Evolutionary conservation across 2,888 invertebrate species (phyloP), one percentile per base, ranked within the genome.

Genomic region (Sipunculus nudus): DNA sequence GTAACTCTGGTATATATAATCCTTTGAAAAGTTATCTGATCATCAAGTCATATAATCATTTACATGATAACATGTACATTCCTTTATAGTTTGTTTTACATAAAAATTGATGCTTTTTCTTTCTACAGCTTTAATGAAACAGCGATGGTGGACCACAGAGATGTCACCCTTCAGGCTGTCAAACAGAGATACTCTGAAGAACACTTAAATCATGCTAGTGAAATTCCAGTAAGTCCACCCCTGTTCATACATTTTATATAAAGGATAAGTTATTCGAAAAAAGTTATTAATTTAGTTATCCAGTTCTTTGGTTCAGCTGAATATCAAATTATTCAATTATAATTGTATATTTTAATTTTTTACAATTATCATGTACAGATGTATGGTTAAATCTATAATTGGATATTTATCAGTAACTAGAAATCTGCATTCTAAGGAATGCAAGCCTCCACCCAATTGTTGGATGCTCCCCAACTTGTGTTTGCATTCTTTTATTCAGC

Each of bases 111-210:
- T 80, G 53, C 62, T 76, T 74, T 23, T 23, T 16, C 8, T 39
- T 3, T 45, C n/a, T 29, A 45, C 67, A 80, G 81, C 66, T 78
- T 80, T 53, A 43, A 75, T 43, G 78, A 78, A 46, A 76, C 76
- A 5, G 75, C 77, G 2, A 74, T 78, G 31, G 73, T 78, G 2
- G 80, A 80, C 41, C 78, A 80, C 64, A 57, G 80, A 43, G 77
- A 78, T 35, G 75, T 78, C 2, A 76, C 72, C 6, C 59, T 81
- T 48, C 76, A 79, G 58, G 78, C 80, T 19, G 79, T 81, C 31
- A 79, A 79, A 61, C 72, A 75, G 57, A 72, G 80, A 55, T 80
- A 79, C 53, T 68, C 72, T 6, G 77, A 78, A 39, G 75, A 75
- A 25, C 68, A 74, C 28, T 76, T 77, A 59, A 65, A 70, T 50